Percentiles rank a stretch among this genome's conserved stretches.
Conservation (phyloP, 2,888 invertebrate genomes). For the Zaprionus lineosus region DNA sequence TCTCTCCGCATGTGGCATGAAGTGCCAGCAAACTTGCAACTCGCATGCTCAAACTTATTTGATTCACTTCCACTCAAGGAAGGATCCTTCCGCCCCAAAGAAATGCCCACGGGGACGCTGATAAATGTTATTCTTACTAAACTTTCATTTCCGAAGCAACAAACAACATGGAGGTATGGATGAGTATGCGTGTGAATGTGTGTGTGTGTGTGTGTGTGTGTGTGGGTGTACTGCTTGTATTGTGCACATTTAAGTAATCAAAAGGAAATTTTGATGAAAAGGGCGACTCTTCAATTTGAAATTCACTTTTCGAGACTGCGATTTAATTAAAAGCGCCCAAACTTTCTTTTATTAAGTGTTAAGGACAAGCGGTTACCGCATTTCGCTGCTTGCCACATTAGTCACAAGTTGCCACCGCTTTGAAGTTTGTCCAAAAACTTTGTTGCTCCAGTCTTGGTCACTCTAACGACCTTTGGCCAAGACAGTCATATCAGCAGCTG, state of each 20-base stretch:
- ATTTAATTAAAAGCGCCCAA: constrained; percentile 50
- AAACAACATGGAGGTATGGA: constrained; percentile 12
- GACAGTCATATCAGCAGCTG: constrained; percentile 52
- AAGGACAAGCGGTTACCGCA: constrained; percentile 58
- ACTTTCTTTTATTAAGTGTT: constrained; percentile 34
- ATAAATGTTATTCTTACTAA: constrained; percentile 66
- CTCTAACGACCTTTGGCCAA: background rate
- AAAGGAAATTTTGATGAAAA: constrained; percentile 18
- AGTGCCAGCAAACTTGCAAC: constrained; percentile 59
- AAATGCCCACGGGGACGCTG: constrained; percentile 47
- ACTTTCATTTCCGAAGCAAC: constrained; percentile 35
- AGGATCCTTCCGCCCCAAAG: background rate
- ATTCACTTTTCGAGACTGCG: constrained; percentile 63
- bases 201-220: background rate
- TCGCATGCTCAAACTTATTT: constrained; percentile 60
- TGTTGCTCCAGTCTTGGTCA: background rate
- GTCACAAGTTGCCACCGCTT: constrained; percentile 53
- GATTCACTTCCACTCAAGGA: constrained; percentile 58
- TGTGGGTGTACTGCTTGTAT: too few relatives aligned
- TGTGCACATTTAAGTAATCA: constrained; percentile 3
- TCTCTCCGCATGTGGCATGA: too few relatives aligned
- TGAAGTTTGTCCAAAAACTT: constrained; percentile 43
- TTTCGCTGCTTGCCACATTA: constrained; percentile 15
- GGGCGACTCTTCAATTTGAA: constrained; percentile 30
- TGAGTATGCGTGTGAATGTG: background rate